A percentile compares a stretch with the other conserved stretches of the same genome.
phyloP scores from a whole-genome alignment of 2,113 vertebrate species.

The Carollia perspicillata region DNA sequence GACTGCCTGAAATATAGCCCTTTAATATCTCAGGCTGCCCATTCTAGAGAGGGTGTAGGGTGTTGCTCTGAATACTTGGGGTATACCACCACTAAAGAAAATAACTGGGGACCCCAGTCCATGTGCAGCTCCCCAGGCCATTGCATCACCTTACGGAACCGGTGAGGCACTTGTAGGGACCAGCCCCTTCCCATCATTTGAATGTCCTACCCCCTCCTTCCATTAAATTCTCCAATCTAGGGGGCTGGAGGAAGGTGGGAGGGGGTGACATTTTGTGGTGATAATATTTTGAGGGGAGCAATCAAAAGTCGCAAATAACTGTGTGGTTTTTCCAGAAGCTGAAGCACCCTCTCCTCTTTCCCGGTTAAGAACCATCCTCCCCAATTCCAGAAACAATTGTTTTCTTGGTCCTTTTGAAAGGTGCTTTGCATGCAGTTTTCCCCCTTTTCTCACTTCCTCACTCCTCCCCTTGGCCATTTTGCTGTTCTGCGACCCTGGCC shows the following conservation, averaged over 20 bases:
- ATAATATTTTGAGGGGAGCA: neutral
- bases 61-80: slow-evolving; percentile 50
- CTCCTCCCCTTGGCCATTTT: neutral
- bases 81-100: slow-evolving; percentile 39
- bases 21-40: slow-evolving; percentile 78
- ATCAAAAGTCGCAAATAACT: neutral
- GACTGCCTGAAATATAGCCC: slow-evolving; percentile 76
- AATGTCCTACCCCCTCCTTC: neutral
- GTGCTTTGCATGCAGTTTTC: neutral
- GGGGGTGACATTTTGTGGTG: neutral
- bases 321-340: neutral
- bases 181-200: slow-evolving; percentile 14
- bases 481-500: neutral
- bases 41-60: slow-evolving; percentile 54
- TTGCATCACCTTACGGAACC: neutral
- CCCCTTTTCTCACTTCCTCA: neutral
- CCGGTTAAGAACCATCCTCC: neutral
- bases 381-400: slow-evolving; percentile 2
- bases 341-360: neutral
- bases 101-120: slow-evolving; percentile 2
- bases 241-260: neutral
- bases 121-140: neutral
- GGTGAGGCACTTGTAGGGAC: neutral
- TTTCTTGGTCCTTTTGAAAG: slow-evolving; percentile 24
- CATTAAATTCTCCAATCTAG: neutral